Evolutionary conservation across 1,140 invertebrate genomes (phyloP).

Genomic region (Episyrphus balteatus): DNA sequence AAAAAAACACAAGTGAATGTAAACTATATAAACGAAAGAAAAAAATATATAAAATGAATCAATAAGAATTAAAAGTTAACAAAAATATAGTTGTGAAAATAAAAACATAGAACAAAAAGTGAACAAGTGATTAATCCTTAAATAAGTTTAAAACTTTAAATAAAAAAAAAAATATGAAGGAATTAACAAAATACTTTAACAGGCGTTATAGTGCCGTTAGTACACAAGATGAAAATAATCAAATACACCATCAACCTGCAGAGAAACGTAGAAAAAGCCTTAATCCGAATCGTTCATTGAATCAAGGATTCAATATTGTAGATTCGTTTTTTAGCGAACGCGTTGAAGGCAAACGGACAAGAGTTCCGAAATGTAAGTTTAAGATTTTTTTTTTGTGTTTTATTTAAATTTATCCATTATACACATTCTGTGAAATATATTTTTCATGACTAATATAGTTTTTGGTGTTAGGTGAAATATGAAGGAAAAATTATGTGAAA

Average conservation of each 20-base stretch:
- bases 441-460: neutral
- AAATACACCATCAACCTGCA: slow-evolving; percentile 1
- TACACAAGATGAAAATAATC: slow-evolving; percentile 16
- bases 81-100: neutral
- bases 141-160: neutral
- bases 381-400: neutral
- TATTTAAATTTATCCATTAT: neutral
- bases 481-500: neutral
- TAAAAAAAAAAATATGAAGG: slow-evolving; percentile 22
- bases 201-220: slow-evolving; percentile 28
- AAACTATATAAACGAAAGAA: too few species aligned
- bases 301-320: slow-evolving; percentile 20
- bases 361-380: slow-evolving; percentile 32
- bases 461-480: too few species aligned
- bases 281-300: slow-evolving; percentile 26
- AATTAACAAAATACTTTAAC: slow-evolving; percentile 25
- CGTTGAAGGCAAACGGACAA: slow-evolving; percentile 13
- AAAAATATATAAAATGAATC: too few species aligned
- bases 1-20: too few species aligned
- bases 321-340: slow-evolving; percentile 31
- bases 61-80: slow-evolving; percentile 1
- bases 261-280: slow-evolving; percentile 27
- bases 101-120: slow-evolving; percentile 1
- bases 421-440: neutral
- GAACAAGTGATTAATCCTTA: neutral